Conservation (phyloP, 2,797 vertebrate genomes). For the Eidolon dupreanum region DNA sequence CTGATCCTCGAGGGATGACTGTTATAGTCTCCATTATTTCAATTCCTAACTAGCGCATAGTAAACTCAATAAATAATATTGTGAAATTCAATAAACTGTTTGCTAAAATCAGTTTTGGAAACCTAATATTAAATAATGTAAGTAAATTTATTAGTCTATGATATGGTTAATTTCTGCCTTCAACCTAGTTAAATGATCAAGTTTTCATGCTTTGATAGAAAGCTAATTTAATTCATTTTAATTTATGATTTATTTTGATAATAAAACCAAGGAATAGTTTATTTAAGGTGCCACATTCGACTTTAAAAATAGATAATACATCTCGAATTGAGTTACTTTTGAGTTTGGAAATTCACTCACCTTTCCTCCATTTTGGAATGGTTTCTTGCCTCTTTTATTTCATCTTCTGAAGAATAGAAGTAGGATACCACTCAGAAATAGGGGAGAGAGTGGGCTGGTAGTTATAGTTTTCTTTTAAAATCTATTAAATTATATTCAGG, state of each 20-base stretch:
- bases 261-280: neutral
- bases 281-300: neutral
- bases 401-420: neutral
- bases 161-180: neutral
- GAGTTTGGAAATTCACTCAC: neutral
- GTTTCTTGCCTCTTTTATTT: neutral
- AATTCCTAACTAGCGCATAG: neutral
- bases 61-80: neutral
- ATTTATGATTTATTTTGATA: neutral
- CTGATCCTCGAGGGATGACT: neutral
- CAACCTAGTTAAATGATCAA: neutral
- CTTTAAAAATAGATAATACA: constrained; percentile 23
- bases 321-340: neutral
- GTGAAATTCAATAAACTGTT: neutral
- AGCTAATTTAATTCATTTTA: constrained; percentile 36
- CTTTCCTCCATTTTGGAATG: neutral
- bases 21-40: neutral
- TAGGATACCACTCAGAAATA: neutral
- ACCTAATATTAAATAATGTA: constrained; percentile 6
- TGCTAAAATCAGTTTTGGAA: neutral
- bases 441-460: neutral
- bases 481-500: neutral
- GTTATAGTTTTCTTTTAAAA: neutral
- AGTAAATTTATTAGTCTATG: neutral
- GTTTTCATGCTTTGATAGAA: neutral